Percentiles rank a stretch among this genome's conserved stretches.
Conservation (phyloP, 1,140 invertebrate genomes). For the Drosophila micromelanica region DNA sequence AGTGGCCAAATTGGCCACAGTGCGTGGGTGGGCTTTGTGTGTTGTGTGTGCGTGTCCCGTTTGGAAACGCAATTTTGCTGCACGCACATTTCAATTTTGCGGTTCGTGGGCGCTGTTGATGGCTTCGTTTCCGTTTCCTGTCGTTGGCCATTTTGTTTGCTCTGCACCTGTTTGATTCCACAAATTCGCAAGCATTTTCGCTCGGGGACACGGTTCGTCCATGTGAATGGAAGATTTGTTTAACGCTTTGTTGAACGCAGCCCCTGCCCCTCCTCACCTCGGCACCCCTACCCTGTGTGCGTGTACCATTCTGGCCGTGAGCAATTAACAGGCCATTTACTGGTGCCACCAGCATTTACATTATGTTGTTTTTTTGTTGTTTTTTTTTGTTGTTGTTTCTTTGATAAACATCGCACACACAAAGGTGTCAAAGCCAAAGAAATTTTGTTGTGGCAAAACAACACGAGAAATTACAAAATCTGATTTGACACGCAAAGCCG, state of each 20-base stretch:
- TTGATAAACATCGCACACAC: slow-evolving; percentile 49
- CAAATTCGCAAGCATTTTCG: slow-evolving; percentile 5
- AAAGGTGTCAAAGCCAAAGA: slow-evolving; percentile 30
- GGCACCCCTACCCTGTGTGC: too few species aligned
- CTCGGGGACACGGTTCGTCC: not conserved
- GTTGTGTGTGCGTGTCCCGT: slow-evolving; percentile 7
- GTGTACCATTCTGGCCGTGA: slow-evolving; percentile 18
- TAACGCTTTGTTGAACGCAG: slow-evolving; percentile 5
- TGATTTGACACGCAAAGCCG: slow-evolving; percentile 75
- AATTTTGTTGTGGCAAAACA: slow-evolving; percentile 40
- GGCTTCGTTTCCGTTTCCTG: slow-evolving; percentile 19
- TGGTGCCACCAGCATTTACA: slow-evolving; percentile 47
- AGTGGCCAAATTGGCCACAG: too few species aligned
- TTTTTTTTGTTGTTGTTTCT: slow-evolving; percentile 15
- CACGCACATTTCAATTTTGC: slow-evolving; percentile 71
- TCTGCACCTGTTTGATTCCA: slow-evolving; percentile 69
- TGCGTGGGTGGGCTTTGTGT: not conserved
- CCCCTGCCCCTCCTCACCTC: too few species aligned
- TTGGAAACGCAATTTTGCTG: slow-evolving; percentile 56
- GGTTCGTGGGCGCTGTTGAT: slow-evolving; percentile 16
- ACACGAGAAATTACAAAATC: slow-evolving; percentile 64
- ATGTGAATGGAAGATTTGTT: slow-evolving; percentile 15
- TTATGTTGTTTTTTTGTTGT: slow-evolving; percentile 5
- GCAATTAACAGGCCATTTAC: slow-evolving; percentile 68
- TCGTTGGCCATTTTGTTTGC: slow-evolving; percentile 29